A percentile compares a stretch with the other conserved stretches of the same genome.
Evolutionary conservation across 2,888 invertebrate genomes (phyloP).

Genomic region (Perizoma flavofasciatum): DNA sequence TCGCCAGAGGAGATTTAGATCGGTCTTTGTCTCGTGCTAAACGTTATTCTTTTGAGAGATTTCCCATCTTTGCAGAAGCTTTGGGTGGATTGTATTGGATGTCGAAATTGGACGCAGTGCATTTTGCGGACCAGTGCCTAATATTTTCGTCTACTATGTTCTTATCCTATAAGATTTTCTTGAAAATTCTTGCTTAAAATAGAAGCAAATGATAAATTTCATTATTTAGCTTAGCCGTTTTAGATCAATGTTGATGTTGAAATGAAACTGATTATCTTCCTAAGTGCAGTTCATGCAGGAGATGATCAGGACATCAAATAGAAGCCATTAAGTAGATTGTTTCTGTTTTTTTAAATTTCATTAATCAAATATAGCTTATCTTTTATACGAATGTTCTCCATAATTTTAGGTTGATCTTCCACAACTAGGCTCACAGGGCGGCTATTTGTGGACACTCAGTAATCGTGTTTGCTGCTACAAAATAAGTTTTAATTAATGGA

Average conservation of each 20-base stretch:
- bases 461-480: slow-evolving; percentile 71
- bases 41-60: slow-evolving; percentile 80
- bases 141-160: slow-evolving; percentile 25
- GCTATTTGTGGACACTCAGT: slow-evolving; percentile 61
- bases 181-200: slow-evolving; percentile 1
- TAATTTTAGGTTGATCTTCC: slow-evolving; percentile 59
- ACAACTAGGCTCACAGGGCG: slow-evolving; percentile 59
- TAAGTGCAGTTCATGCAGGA: too few species aligned
- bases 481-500: slow-evolving; percentile 84
- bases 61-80: slow-evolving; percentile 72
- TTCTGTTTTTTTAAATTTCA: slow-evolving; percentile 8
- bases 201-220: too few species aligned
- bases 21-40: slow-evolving; percentile 80
- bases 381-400: slow-evolving; percentile 63
- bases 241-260: too few species aligned
- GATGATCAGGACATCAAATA: too few species aligned
- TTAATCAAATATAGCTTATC: slow-evolving; percentile 57
- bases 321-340: too few species aligned
- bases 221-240: too few species aligned
- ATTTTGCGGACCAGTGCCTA: slow-evolving; percentile 49
- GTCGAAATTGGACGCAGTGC: slow-evolving; percentile 60
- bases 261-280: too few species aligned
- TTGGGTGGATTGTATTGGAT: slow-evolving; percentile 67
- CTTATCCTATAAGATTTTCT: slow-evolving; percentile 9
- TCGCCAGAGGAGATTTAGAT: slow-evolving; percentile 72